Base-by-base conservation (phyloP, 2,113 vertebrate species). In the Carassius gibelio region DNA sequence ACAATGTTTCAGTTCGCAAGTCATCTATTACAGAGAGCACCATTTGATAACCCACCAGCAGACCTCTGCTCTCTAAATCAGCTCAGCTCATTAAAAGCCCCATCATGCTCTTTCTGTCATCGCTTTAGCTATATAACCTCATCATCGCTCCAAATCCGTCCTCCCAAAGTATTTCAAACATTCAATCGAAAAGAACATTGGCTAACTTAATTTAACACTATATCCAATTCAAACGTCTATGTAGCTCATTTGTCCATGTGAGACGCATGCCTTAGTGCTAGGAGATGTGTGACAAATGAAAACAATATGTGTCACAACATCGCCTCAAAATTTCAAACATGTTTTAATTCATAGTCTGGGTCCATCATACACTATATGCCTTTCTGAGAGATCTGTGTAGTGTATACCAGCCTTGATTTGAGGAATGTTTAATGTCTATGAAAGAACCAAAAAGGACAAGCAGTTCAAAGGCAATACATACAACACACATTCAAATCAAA, bases 41-140 rank as follows among this genome's bases (percentile, higher is more conserved):
- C 80, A 69, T 69, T 30, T 69, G 80, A 69, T 52, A 36, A 69
- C 45, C 14, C 64, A 21, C 42, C 42, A 7, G 14, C 42, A 66
- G 64, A 82, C 62, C 23, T 9, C 57, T 11, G 8, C 30, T 68
- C 61, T 48, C n/a, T 68, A 82, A 71, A 82, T 77, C 36, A 81
- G 36, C 36, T 50, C 57, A 38, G 66, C 76, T 81, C 38, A 57
- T 59, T 81, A 66, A 85, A 85, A 79, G 34, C 9, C 66, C 62
- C 17, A 80, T 69, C 26, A 71, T 13, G 1, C 48, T 19, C 26
- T 82, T 61, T 75, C 78, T 62, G 17, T 50, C 42, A 42, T 42
- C 42, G 1, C 55, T 75, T 11, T 50, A 55, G 26, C 71, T 61
- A 68, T 9, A 38, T 75, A 61, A 55, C 38, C 38, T 81, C 50